Conservation (phyloP, 2,113 vertebrate species). For the Zosterops lateralis region DNA sequence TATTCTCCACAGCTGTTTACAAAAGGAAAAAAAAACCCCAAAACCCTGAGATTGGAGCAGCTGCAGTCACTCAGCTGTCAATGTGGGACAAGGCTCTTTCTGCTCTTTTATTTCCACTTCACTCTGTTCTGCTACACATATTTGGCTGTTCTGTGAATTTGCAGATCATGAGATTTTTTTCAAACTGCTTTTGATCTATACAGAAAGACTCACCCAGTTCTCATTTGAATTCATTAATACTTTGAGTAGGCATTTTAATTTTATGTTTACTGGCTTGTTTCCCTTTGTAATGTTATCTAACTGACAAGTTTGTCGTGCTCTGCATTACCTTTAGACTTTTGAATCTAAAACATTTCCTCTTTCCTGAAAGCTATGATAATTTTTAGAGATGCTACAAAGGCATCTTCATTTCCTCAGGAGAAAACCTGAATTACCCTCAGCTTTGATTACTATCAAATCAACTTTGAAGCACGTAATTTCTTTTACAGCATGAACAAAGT, state of each 20-base stretch:
- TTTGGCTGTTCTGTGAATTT: slow-evolving; percentile 40
- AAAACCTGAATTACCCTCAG: slow-evolving; percentile 2
- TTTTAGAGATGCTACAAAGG: background rate
- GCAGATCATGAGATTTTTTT: slow-evolving; percentile 15
- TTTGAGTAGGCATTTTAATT: slow-evolving; percentile 43
- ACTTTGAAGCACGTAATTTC: background rate
- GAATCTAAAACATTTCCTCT: slow-evolving; percentile 19
- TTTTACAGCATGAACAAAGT: background rate
- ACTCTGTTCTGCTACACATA: slow-evolving; percentile 17
- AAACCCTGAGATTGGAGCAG: background rate
- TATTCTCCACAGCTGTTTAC: slow-evolving; percentile 50
- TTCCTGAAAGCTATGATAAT: slow-evolving; percentile 4
- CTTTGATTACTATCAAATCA: slow-evolving; percentile 27
- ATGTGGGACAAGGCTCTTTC: slow-evolving; percentile 2
- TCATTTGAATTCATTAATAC: slow-evolving; percentile 49
- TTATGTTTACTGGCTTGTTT: slow-evolving; percentile 43
- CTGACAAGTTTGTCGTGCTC: background rate
- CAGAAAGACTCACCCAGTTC: slow-evolving; percentile 11
- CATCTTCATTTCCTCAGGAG: background rate
- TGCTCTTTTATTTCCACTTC: slow-evolving; percentile 36
- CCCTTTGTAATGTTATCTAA: slow-evolving; percentile 17
- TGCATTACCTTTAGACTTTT: slow-evolving; percentile 15
- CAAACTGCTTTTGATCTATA: slow-evolving; percentile 44
- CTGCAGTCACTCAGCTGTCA: slow-evolving; percentile 58
- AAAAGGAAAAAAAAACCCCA: background rate